Evolutionary conservation across 2,797 vertebrate species (phyloP).

Genomic region (Morus bassanus): DNA sequence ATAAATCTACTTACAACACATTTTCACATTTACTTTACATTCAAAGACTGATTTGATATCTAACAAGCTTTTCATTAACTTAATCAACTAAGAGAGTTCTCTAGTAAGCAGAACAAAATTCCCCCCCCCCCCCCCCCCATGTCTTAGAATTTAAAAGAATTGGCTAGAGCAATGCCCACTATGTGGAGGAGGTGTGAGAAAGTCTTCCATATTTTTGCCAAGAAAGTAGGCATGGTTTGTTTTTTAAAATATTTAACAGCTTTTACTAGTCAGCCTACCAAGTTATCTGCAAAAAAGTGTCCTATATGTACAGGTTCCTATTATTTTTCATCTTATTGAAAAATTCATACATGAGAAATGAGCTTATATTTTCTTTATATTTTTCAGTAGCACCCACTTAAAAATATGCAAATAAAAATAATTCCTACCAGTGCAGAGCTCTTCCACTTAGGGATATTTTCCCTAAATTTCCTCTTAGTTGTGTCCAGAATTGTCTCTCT

Average conservation of each 20-base stretch:
- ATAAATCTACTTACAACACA: background rate
- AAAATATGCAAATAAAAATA: background rate
- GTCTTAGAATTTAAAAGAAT: background rate
- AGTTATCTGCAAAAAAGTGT: background rate
- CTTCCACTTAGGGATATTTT: background rate
- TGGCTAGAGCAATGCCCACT: background rate
- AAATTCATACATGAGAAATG: background rate
- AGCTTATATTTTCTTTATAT: background rate
- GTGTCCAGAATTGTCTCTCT: background rate
- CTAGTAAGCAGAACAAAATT: background rate
- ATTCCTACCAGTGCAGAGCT: slow-evolving; percentile 34
- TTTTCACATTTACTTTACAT: background rate
- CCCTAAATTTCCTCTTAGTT: background rate
- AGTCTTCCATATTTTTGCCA: background rate
- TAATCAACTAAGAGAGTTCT: background rate
- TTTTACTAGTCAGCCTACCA: background rate
- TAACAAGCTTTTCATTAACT: background rate
- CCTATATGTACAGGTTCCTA: background rate
- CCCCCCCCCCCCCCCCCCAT: background rate
- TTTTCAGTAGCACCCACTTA: background rate
- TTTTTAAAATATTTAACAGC: background rate
- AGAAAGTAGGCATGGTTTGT: background rate
- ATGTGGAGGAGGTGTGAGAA: background rate
- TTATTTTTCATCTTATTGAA: background rate
- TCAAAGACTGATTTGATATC: background rate